A percentile compares a stretch with the other conserved stretches of the same genome.
phyloP scores from a whole-genome alignment of 2,888 invertebrate species.

The Chromoteleia sp. region DNA sequence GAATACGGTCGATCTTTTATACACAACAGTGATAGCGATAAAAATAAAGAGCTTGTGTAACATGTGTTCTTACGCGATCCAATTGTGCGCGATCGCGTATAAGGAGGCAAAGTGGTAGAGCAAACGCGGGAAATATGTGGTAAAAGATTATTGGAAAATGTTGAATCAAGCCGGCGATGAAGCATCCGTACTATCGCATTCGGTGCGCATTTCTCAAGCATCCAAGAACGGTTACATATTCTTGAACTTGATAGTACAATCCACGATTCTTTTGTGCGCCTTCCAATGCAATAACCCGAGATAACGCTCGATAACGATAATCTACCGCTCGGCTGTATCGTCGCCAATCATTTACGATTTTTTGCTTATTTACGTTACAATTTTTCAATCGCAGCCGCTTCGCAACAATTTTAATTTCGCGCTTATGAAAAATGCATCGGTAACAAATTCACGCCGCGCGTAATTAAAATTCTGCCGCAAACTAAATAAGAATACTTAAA shows the following conservation, averaged over 20 bases:
- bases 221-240: conserved; percentile 51
- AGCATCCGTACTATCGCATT: conserved; percentile 60
- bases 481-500: conserved; percentile 33
- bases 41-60: conserved; percentile 63
- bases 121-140: conserved; percentile 64
- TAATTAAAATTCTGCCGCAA: conserved; percentile 45
- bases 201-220: conserved; percentile 42
- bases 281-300: conserved; percentile 36
- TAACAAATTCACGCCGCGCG: neutral
- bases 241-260: conserved; percentile 45
- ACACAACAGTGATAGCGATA: conserved; percentile 66
- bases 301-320: too few species aligned
- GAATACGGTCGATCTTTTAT: conserved; percentile 39
- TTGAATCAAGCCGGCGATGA: conserved; percentile 63
- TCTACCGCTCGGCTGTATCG: neutral
- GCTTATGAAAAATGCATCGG: conserved; percentile 18
- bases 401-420: neutral
- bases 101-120: conserved; percentile 56
- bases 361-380: conserved; percentile 14
- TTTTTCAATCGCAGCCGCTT: conserved; percentile 6
- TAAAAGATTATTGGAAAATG: conserved; percentile 70
- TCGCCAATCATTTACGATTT: conserved; percentile 4
- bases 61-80: conserved; percentile 59
- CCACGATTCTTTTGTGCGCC: conserved; percentile 48
- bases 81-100: conserved; percentile 55